These are phyloP conservation scores for Pangasianodon hypophthalmus DNA, from an alignment of 2,113 vertebrate genomes.

Conservation along the genomic window DNA sequence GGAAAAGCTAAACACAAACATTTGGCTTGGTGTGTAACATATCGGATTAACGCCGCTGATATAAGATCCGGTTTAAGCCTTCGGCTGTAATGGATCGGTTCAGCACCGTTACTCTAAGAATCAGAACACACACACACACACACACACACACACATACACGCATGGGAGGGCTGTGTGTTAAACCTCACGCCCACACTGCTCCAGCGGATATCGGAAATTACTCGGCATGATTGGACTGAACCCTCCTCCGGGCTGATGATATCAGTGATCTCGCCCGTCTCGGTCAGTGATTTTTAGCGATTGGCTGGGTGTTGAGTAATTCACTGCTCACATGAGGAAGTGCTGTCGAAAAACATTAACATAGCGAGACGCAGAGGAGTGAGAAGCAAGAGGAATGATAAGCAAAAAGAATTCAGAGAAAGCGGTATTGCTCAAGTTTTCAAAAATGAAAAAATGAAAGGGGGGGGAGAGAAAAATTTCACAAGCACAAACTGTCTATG, in stretches of 20 bases:
- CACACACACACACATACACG: background rate
- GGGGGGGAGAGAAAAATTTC: background rate
- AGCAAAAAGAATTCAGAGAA: background rate
- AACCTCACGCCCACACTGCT: background rate
- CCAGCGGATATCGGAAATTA: background rate
- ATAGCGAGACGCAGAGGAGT: background rate
- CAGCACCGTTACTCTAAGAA: background rate
- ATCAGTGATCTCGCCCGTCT: background rate
- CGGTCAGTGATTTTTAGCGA: background rate
- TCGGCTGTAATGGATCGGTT: background rate
- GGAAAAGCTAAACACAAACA: background rate
- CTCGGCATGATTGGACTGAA: background rate
- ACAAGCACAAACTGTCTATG: background rate
- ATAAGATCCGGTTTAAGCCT: background rate
- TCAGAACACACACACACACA: background rate
- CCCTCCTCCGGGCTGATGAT: constrained; percentile 14
- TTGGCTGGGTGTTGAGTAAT: background rate
- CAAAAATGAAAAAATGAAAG: background rate
- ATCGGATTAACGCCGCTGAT: background rate
- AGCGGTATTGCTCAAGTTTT: background rate
- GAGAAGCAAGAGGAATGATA: background rate
- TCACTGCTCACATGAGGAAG: background rate
- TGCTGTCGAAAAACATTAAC: background rate
- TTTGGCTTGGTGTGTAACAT: background rate
- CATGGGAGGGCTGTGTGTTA: background rate